Percentiles rank a stretch among this genome's conserved stretches.
Evolutionary conservation across 2,888 invertebrate species (phyloP).

Genomic region (Acleris literana): DNA sequence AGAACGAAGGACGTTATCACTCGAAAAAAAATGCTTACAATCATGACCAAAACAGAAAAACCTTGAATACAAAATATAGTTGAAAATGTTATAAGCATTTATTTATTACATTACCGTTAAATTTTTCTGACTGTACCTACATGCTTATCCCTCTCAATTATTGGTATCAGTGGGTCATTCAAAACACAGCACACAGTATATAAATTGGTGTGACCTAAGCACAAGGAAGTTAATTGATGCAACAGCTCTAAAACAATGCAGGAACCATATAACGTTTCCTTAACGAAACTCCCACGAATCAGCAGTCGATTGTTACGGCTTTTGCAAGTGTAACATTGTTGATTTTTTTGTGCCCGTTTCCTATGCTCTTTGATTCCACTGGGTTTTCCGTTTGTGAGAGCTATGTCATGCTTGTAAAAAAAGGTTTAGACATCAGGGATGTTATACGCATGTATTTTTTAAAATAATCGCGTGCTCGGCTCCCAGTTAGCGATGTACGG

Average conservation of each 20-base stretch:
- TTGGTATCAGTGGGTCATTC: slow-evolving; percentile 10
- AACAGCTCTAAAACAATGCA: slow-evolving; percentile 46
- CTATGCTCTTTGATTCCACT: slow-evolving; percentile 23
- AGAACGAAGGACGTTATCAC: no score
- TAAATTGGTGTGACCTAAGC: slow-evolving; percentile 42
- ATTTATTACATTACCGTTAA: no score
- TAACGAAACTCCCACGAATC: slow-evolving; percentile 62
- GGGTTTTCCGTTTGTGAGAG: neutral
- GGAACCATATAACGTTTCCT: slow-evolving; percentile 48
- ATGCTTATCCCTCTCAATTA: neutral
- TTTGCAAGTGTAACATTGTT: slow-evolving; percentile 53
- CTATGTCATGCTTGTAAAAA: no score
- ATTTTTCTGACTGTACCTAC: no score
- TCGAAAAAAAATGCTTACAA: no score
- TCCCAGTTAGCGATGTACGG: no score
- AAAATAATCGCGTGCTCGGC: no score
- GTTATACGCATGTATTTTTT: no score
- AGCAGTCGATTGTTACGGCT: slow-evolving; percentile 63
- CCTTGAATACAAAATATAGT: no score
- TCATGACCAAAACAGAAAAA: no score
- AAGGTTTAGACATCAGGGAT: no score
- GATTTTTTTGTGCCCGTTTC: slow-evolving; percentile 24
- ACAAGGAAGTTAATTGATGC: slow-evolving; percentile 50
- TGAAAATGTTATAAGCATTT: no score
- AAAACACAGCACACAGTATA: slow-evolving; percentile 21